Evolutionary conservation across 2,797 vertebrate genomes (phyloP).

Genomic region (Peromyscus nudipes): DNA sequence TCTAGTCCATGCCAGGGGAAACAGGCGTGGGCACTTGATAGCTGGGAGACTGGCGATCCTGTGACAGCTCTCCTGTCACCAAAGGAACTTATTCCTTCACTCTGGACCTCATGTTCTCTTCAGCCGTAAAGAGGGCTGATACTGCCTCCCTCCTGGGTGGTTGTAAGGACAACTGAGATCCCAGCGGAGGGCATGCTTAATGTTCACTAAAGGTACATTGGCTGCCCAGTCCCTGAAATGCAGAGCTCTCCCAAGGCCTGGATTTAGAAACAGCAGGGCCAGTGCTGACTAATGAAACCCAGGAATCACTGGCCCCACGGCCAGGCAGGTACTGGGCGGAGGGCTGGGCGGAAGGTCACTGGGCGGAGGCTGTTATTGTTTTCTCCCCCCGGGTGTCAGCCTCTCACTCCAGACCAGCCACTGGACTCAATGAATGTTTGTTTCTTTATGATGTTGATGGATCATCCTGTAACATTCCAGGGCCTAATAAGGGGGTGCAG

Average conservation of each 20-base stretch:
- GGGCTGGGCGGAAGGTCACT: background rate
- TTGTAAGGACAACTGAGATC: background rate
- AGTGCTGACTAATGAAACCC: background rate
- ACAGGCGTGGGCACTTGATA: background rate
- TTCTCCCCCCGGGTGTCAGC: background rate
- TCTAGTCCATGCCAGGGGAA: background rate
- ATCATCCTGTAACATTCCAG: conserved; percentile 76
- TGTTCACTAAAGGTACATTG: background rate
- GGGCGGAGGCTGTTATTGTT: background rate
- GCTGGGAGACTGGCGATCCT: background rate
- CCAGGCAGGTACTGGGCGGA: background rate
- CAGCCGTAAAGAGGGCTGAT: background rate
- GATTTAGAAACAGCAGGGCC: background rate
- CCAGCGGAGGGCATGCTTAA: background rate
- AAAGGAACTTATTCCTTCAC: background rate
- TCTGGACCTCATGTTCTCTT: background rate
- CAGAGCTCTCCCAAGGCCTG: background rate
- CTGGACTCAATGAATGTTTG: conserved; percentile 61
- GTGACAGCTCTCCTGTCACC: background rate
- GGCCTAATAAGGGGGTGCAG: conserved; percentile 70
- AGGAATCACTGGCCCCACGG: background rate
- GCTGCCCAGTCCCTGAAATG: background rate
- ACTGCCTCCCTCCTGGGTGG: background rate
- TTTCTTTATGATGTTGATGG: conserved; percentile 69
- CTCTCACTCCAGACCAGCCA: background rate